Conservation (phyloP, 2,113 vertebrate genomes). For the Axis porcinus region DNA sequence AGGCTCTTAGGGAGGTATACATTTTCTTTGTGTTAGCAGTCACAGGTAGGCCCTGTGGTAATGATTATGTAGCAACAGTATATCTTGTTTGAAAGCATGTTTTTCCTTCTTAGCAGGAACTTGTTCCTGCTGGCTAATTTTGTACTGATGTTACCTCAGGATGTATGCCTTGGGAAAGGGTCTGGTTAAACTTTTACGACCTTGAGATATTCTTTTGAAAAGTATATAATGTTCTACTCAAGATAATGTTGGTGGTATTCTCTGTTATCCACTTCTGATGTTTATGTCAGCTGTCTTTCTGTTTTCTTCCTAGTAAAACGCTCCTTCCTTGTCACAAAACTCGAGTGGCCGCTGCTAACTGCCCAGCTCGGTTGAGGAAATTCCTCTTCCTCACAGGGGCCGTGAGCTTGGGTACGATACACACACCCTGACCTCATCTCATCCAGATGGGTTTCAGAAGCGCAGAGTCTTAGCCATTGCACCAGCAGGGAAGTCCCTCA, state of each 20-base stretch:
- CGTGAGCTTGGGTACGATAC: fast-evolving
- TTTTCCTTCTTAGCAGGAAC: not conserved
- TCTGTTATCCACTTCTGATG: not conserved
- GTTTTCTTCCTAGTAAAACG: not conserved
- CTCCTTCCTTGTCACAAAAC: not conserved
- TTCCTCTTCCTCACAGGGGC: not conserved
- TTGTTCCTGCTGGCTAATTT: not conserved
- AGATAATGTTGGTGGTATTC: not conserved
- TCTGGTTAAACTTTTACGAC: not conserved
- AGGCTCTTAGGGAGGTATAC: not conserved
- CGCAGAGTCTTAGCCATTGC: not conserved
- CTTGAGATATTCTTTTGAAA: not conserved
- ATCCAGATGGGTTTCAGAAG: not conserved
- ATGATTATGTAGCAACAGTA: not conserved
- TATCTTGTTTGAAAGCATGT: not conserved
- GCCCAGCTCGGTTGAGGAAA: not conserved
- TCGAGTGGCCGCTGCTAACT: not conserved
- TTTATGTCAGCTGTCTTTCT: not conserved
- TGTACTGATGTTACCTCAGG: not conserved
- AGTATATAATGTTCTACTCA: not conserved
- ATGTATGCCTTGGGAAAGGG: not conserved
- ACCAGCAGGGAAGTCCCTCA: not conserved
- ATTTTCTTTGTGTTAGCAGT: not conserved
- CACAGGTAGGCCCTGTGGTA: not conserved
- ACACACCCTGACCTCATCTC: not conserved